Evolutionary conservation across 2,113 vertebrate genomes (phyloP).

Genomic region (Phrynocephalus versicolor): DNA sequence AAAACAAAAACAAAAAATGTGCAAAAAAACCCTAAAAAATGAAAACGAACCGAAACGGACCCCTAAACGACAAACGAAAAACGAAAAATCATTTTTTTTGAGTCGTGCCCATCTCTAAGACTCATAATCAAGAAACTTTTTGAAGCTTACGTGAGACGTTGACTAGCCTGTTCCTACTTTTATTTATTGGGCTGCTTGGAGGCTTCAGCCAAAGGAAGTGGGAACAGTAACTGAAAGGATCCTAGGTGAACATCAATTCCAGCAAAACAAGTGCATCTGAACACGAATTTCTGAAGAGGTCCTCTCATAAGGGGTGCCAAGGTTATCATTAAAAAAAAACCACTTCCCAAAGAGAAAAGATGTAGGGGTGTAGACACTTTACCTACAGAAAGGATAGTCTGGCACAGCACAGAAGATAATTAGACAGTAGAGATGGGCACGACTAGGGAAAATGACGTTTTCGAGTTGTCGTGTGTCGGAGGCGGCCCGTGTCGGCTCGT

Average conservation of each 20-base stretch:
- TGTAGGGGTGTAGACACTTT: neutral
- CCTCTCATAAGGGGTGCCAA: neutral
- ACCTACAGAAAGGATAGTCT: neutral
- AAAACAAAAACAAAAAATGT: no score
- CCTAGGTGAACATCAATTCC: neutral
- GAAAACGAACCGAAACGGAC: no score
- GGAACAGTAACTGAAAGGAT: neutral
- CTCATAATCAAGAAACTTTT: no score
- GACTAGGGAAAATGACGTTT: no score
- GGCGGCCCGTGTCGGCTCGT: no score
- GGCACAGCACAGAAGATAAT: slow-evolving; percentile 1
- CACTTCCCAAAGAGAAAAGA: neutral
- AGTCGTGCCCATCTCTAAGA: no score
- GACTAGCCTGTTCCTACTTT: neutral
- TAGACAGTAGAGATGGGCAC: no score
- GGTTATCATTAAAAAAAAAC: neutral
- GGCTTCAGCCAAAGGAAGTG: neutral
- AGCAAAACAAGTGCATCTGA: neutral
- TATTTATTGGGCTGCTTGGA: neutral
- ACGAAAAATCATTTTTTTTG: no score
- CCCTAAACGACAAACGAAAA: no score
- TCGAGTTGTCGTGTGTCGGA: no score
- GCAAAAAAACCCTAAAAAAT: no score
- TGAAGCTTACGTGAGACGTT: no score
- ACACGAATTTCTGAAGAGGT: neutral